Conservation (phyloP, 2,113 vertebrate species). For the Clarias gariepinus region DNA sequence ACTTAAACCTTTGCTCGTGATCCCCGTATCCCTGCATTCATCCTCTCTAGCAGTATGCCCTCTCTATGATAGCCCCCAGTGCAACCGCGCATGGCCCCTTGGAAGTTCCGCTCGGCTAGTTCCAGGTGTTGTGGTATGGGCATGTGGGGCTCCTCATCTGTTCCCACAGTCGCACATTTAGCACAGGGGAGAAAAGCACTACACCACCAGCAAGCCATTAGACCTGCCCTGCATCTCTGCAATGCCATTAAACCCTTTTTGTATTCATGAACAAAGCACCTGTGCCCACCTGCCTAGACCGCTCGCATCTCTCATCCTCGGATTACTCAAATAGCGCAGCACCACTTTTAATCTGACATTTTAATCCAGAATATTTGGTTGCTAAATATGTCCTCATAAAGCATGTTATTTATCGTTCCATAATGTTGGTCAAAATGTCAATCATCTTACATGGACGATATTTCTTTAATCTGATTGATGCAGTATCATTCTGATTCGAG, state of each 20-base stretch:
- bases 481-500: too few species aligned
- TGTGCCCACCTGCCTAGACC: background rate
- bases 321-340: background rate
- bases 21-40: constrained; percentile 14
- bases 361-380: background rate
- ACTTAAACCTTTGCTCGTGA: background rate
- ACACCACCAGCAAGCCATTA: constrained; percentile 51
- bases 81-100: constrained; percentile 60
- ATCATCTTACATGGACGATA: too few species aligned
- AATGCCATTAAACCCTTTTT: constrained; percentile 23
- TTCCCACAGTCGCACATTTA: constrained; percentile 64
- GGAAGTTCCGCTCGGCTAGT: constrained; percentile 73
- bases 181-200: constrained; percentile 53
- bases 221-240: constrained; percentile 40
- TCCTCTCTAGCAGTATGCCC: constrained; percentile 30
- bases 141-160: constrained; percentile 65
- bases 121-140: constrained; percentile 75
- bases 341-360: background rate
- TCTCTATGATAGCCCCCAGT: constrained; percentile 64
- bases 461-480: too few species aligned
- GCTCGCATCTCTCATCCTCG: background rate
- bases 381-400: background rate
- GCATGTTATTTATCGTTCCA: background rate
- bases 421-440: background rate
- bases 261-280: constrained; percentile 16